Base-by-base conservation (phyloP, 2,113 vertebrate species). In the Danionella cerebrum region DNA sequence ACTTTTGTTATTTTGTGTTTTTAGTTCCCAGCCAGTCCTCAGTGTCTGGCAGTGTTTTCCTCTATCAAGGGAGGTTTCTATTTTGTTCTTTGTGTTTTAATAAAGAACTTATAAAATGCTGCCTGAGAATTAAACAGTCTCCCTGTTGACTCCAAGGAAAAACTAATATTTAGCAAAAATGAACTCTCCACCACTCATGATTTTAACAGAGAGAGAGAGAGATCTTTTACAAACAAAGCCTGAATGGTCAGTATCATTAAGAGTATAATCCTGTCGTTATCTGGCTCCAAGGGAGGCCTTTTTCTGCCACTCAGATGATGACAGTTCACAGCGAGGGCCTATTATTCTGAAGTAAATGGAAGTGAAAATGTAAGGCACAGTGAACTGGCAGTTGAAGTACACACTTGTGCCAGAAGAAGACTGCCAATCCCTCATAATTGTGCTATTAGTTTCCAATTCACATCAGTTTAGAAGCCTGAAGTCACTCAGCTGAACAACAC, bases 401-500 rank as follows among this genome's bases (percentile, higher is more conserved):
- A 62, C 13, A 36, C 22, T 53, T 35, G 14, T 69, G 73, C 66
- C 39, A 63, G 75, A 59, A 65, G 76, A 80, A 83, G n/a, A 80
- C 74, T 75, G 76, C 78, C 80, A 86, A 79, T 77, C 75, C 69
- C 55, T 69, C 72, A 78, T 86, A 84, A 79, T 77, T 79, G 77
- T 69, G 33, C 62, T 67, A 70, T 74, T 74, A 74, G 39, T 3
- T 67, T 51, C 62, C 72, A 65, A 76, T 80, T 81, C 65, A 78
- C 67, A 69, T 75, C 77, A 78, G 77, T 79, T 80, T 78, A 76
- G 64, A 79, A 72, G 63, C 76, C 76, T 73, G 72, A 68, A 78
- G 78, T 79, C 76, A 83, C 76, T 80, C 69, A 65, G 25, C n/a
- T 65, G 45, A 73, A 64, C 16, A 11, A 35, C 59, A 48, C 7